Evolutionary conservation across 1,140 invertebrate genomes (phyloP).

Genomic region (Macrobrachium nipponense): DNA sequence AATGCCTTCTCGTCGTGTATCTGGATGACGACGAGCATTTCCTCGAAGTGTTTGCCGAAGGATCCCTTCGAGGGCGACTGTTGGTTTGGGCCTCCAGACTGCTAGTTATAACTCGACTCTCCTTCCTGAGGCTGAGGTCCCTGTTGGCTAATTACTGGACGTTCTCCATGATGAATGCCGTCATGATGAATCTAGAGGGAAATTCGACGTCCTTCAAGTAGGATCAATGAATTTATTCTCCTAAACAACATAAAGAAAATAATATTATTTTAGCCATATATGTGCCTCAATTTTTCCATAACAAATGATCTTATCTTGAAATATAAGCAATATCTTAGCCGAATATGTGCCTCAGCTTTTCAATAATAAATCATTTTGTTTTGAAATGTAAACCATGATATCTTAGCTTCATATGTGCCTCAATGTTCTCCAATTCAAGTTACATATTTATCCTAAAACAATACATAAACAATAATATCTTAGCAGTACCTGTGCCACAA

Average conservation of each 20-base stretch:
- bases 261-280: neutral
- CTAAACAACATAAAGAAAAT: neutral
- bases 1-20: neutral
- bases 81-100: neutral
- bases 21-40: neutral
- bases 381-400: no score
- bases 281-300: no score
- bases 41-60: neutral
- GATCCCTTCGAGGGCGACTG: neutral
- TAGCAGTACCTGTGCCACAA: no score
- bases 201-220: neutral
- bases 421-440: no score
- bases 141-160: neutral
- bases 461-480: no score
- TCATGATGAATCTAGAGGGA: neutral
- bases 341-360: no score
- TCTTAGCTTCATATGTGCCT: no score
- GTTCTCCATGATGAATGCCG: constrained; percentile 7
- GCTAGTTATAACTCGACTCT: neutral
- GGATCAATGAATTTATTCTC: neutral
- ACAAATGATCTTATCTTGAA: no score
- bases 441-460: no score
- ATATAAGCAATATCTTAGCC: no score
- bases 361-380: no score
- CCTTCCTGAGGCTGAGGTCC: neutral